A percentile compares a stretch with the other conserved stretches of the same genome.
These are phyloP conservation scores for Cerastis rubricosa DNA, from an alignment of 2,888 invertebrate genomes.

Conservation along the genomic window DNA sequence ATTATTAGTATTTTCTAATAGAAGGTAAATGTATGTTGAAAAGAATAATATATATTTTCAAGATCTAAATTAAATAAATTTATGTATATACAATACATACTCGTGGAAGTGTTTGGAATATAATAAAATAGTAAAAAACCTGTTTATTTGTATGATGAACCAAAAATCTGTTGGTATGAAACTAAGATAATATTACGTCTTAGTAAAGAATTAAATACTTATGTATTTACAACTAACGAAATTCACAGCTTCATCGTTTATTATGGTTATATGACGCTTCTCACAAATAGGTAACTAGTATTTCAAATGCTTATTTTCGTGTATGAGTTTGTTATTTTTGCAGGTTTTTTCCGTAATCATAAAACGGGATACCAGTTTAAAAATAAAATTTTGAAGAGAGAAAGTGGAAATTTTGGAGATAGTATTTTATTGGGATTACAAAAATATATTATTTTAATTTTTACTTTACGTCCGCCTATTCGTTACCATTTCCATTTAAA, in stretches of 20 bases:
- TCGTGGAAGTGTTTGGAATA: not conserved
- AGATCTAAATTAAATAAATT: not conserved
- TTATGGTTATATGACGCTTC: slow-evolving; percentile 36
- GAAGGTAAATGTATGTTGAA: not conserved
- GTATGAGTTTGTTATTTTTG: not conserved
- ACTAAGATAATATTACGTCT: slow-evolving; percentile 16
- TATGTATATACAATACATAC: not conserved
- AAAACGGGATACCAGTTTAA: not conserved
- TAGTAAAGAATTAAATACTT: slow-evolving; percentile 44
- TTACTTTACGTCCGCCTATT: slow-evolving; percentile 20
- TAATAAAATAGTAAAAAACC: not conserved
- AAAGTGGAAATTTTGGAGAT: slow-evolving; percentile 40
- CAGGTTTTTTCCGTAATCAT: not conserved
- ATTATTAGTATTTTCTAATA: not conserved
- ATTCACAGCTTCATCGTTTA: slow-evolving; percentile 72
- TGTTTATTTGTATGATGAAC: not conserved
- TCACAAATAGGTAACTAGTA: slow-evolving; percentile 23
- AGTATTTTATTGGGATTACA: slow-evolving; percentile 52
- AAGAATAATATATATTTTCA: slow-evolving; percentile 1
- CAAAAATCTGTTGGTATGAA: slow-evolving; percentile 4
- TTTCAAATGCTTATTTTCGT: slow-evolving; percentile 4
- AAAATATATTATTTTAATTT: slow-evolving; percentile 51
- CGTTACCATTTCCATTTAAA: slow-evolving; percentile 20
- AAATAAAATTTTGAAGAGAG: slow-evolving; percentile 22
- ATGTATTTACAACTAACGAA: slow-evolving; percentile 72